Conservation (phyloP, 2,888 invertebrate species). For the Rhaphigaster nebulosa region DNA sequence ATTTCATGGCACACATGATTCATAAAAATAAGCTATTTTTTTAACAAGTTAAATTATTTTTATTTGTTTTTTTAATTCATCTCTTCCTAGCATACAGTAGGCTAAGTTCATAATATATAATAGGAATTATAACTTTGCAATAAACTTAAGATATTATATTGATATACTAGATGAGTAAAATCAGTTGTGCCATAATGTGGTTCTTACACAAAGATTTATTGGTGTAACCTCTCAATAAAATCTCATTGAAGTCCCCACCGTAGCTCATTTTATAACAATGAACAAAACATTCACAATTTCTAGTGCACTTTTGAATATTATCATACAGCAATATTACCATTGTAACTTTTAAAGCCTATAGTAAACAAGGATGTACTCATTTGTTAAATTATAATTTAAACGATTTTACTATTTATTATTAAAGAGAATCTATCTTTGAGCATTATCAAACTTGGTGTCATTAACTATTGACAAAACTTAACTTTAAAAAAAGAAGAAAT, state of each 20-base stretch:
- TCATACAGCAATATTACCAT: background rate
- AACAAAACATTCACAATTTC: background rate
- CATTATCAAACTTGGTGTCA: background rate
- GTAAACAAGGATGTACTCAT: background rate
- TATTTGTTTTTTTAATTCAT: background rate
- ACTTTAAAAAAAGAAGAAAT: too few relatives aligned
- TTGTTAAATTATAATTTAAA: background rate
- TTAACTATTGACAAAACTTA: background rate
- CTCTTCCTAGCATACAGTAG: background rate
- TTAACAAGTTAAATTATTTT: background rate
- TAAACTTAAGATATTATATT: too few relatives aligned
- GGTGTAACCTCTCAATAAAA: background rate
- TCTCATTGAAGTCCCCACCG: background rate
- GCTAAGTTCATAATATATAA: background rate
- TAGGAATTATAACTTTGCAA: too few relatives aligned
- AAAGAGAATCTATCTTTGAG: background rate
- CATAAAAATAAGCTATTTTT: background rate
- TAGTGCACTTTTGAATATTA: too few relatives aligned
- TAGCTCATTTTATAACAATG: background rate
- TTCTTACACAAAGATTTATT: background rate
- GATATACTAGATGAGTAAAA: background rate
- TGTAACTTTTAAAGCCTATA: background rate
- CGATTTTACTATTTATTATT: background rate
- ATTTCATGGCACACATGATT: too few relatives aligned
- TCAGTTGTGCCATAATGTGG: background rate